These are phyloP conservation scores for Callipepla squamata DNA, from an alignment of 2,113 vertebrate species.

Conservation along the genomic window DNA sequence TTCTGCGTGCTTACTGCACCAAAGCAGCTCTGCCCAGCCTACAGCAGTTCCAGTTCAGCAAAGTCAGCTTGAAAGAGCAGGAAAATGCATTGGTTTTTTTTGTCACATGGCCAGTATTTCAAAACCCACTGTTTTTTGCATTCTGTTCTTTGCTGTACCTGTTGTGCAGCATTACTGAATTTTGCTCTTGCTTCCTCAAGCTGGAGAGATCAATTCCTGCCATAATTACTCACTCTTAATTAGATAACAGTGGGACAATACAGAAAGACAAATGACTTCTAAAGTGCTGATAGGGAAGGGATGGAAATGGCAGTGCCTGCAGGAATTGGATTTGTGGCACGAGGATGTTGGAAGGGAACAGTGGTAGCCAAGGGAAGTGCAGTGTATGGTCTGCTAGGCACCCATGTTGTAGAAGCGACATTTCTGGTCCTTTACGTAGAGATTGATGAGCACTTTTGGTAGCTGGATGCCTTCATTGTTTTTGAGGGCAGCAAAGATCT, in stretches of 20 bases:
- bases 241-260: neutral
- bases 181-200: neutral
- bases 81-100: neutral
- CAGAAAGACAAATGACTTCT: neutral
- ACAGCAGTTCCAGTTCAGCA: neutral
- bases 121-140: neutral
- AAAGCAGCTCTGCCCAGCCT: neutral
- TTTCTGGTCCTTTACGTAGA: neutral
- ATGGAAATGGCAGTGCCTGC: accelerated
- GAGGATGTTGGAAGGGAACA: neutral
- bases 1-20: neutral
- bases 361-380: neutral
- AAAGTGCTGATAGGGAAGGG: neutral
- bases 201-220: too few relatives aligned
- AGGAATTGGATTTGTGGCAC: neutral
- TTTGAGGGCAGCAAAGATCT: neutral
- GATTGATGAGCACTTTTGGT: neutral
- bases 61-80: neutral
- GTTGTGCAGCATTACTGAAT: neutral
- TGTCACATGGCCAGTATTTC: neutral
- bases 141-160: neutral
- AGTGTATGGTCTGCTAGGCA: neutral
- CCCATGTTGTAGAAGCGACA: neutral
- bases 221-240: neutral
- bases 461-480: neutral